Evolutionary conservation across 2,888 invertebrate genomes (phyloP).

Genomic region (Aelia acuminata): DNA sequence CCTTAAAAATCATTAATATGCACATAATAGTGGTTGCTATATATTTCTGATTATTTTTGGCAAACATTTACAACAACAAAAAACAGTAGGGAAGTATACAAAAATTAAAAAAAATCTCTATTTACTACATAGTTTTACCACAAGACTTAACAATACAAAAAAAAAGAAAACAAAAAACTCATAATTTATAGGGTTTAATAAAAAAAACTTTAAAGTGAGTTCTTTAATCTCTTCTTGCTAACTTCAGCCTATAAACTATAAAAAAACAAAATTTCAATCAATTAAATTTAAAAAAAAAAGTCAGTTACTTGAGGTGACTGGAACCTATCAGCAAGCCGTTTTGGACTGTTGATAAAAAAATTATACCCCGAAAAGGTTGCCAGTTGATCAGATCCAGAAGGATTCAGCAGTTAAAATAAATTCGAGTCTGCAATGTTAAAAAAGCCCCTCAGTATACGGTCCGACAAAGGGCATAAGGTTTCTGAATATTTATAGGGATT

Average conservation of each 20-base stretch:
- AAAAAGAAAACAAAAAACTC: too few relatives aligned
- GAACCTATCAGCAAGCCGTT: neutral
- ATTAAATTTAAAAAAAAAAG: neutral
- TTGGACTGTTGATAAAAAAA: neutral
- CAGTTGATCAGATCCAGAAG: neutral
- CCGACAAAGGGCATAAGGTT: neutral
- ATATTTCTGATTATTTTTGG: too few relatives aligned
- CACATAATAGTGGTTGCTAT: too few relatives aligned
- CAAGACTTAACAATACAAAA: too few relatives aligned
- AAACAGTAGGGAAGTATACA: too few relatives aligned
- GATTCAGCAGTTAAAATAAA: neutral
- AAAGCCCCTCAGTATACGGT: neutral
- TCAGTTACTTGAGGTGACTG: neutral
- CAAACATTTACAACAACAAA: too few relatives aligned
- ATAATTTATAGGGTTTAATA: too few relatives aligned
- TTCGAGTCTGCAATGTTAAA: neutral
- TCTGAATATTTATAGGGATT: constrained; percentile 16
- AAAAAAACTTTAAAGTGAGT: too few relatives aligned
- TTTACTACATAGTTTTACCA: too few relatives aligned
- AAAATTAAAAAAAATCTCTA: too few relatives aligned
- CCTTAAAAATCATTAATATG: too few relatives aligned
- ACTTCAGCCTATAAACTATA: neutral
- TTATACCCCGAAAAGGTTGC: neutral
- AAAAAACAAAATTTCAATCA: neutral
- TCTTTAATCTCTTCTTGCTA: neutral